phyloP scores from a whole-genome alignment of 2,888 invertebrate species.

The Plagodis pulveraria region DNA sequence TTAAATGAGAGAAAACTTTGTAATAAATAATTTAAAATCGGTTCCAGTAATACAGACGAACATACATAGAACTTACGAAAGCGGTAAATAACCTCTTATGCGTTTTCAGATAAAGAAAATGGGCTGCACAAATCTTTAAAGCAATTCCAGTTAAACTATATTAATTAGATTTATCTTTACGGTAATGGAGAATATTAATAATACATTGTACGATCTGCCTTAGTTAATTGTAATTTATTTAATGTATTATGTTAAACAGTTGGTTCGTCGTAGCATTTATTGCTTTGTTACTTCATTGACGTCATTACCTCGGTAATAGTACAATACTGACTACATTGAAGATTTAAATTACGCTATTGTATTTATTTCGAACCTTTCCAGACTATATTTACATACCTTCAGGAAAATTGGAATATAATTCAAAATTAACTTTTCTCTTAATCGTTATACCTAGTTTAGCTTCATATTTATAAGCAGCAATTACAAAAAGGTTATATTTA shows the following conservation, averaged over 20 bases:
- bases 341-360: neutral
- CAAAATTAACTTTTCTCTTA: too few relatives aligned
- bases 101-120: conserved; percentile 6
- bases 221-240: conserved; percentile 19
- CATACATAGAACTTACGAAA: neutral
- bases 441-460: too few relatives aligned
- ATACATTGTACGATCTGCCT: conserved; percentile 1
- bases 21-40: too few relatives aligned
- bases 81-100: neutral
- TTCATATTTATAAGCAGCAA: too few relatives aligned
- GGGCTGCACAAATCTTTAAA: conserved; percentile 6
- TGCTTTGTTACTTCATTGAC: conserved; percentile 18
- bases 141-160: conserved; percentile 17
- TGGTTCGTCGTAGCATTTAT: conserved; percentile 14
- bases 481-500: too few relatives aligned
- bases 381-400: too few relatives aligned
- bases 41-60: too few relatives aligned
- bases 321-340: neutral
- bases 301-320: conserved; percentile 5
- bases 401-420: too few relatives aligned
- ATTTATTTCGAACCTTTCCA: too few relatives aligned
- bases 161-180: conserved; percentile 19
- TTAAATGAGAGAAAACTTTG: too few relatives aligned
- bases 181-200: conserved; percentile 14
- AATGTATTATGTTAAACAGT: conserved; percentile 12